These are phyloP conservation scores for Zenarchopterus dispar DNA, from an alignment of 2,797 vertebrate genomes.

Conservation along the genomic window DNA sequence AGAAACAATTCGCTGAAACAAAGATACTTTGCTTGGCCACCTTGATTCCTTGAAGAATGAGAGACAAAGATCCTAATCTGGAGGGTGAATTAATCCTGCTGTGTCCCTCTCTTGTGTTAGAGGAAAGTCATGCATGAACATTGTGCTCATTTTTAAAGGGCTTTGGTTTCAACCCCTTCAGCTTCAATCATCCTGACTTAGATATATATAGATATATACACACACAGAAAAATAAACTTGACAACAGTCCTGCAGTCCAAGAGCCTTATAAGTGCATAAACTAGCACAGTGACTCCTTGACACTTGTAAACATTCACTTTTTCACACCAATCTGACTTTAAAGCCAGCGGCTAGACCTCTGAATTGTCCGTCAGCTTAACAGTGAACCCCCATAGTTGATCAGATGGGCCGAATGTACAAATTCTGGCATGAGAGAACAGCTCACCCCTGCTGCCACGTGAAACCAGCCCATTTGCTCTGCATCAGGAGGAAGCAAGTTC, in stretches of 20 bases:
- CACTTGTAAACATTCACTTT: conserved; percentile 13
- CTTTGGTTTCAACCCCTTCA: conserved; percentile 11
- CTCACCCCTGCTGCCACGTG: conserved; percentile 69
- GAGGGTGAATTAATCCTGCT: conserved; percentile 14
- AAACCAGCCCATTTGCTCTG: conserved; percentile 42
- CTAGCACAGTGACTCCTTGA: background rate
- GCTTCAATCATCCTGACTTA: conserved; percentile 9
- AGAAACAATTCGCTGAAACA: conserved; percentile 9
- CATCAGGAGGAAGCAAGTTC: conserved; percentile 43
- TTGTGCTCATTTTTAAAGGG: conserved; percentile 15
- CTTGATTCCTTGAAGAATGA: conserved; percentile 14
- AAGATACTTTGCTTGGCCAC: background rate
- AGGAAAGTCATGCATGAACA: conserved; percentile 35
- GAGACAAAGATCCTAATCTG: conserved; percentile 16
- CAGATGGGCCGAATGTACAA: conserved; percentile 44
- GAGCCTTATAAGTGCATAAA: background rate
- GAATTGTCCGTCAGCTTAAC: conserved; percentile 42
- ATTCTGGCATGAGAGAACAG: conserved; percentile 46
- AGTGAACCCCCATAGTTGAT: conserved; percentile 52
- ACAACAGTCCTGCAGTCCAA: background rate
- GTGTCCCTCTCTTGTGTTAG: conserved; percentile 27
- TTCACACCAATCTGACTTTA: conserved; percentile 30
- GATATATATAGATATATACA: background rate
- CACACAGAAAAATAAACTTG: background rate
- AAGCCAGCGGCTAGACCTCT: conserved; percentile 21